A percentile compares a stretch with the other conserved stretches of the same genome.
These are phyloP conservation scores for Porites cylindrica DNA, from an alignment of 92 coral and sea anemone genomes.

Conservation along the genomic window DNA sequence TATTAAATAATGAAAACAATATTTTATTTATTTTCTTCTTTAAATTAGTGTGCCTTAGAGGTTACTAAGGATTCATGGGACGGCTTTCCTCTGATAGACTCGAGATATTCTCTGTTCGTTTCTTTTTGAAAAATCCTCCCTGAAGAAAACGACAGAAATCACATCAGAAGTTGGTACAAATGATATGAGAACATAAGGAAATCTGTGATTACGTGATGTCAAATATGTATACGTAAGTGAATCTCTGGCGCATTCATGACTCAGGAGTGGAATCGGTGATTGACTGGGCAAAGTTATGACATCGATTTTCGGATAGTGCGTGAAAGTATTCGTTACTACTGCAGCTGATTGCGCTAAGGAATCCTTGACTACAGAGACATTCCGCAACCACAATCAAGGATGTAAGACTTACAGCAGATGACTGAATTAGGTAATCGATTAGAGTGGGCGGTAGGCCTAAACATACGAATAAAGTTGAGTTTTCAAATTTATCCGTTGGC, in stretches of 20 bases:
- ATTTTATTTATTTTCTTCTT: constrained; percentile 11
- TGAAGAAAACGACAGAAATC: constrained; percentile 24
- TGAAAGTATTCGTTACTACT: background rate
- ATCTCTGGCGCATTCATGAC: background rate
- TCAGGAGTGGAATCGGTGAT: background rate
- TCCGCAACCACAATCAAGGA: too few relatives aligned
- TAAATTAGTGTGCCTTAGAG: background rate
- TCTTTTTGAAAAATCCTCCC: constrained; percentile 90
- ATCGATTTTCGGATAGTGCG: background rate
- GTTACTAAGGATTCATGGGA: constrained; percentile 41
- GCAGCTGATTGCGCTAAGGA: background rate
- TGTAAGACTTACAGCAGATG: too few relatives aligned
- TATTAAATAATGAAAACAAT: too few relatives aligned
- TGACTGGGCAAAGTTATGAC: background rate
- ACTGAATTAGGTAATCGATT: too few relatives aligned
- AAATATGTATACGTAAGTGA: background rate
- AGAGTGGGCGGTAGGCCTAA: too few relatives aligned
- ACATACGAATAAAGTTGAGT: too few relatives aligned
- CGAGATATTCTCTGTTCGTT: constrained; percentile 75
- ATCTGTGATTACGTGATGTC: background rate
- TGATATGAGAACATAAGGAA: too few relatives aligned
- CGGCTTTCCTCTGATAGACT: constrained; percentile 64
- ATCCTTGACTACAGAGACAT: background rate
- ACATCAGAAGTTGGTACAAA: background rate
- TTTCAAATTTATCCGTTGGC: too few relatives aligned